Percentiles rank a stretch among this genome's conserved stretches.
Conservation (phyloP, 2,888 invertebrate genomes). For the Platerodrilus igneus region DNA sequence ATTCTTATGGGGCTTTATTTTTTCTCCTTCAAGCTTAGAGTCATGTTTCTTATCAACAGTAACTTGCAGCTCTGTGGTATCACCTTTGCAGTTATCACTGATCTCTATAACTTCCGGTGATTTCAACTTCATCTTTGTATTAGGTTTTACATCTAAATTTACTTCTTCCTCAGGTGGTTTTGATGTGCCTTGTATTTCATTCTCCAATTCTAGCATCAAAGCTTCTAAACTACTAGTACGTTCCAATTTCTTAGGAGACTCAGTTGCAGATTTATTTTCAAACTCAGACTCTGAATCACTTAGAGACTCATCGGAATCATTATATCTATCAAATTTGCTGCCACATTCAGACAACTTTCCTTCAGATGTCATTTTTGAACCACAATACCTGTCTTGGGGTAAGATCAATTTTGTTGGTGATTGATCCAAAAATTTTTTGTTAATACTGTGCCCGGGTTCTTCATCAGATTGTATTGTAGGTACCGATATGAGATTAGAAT, state of each 20-base stretch:
- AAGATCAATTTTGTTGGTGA: conserved; percentile 34
- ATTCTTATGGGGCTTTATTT: too few species aligned
- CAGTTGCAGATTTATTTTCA: conserved; percentile 36
- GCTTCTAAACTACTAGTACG: conserved; percentile 51
- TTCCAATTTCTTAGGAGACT: conserved; percentile 44
- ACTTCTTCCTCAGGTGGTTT: conserved; percentile 21
- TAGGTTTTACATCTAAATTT: conserved; percentile 16
- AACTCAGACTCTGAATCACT: conserved; percentile 39
- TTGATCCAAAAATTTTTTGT: conserved; percentile 11
- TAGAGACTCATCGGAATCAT: conserved; percentile 48
- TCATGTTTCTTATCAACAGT: too few species aligned
- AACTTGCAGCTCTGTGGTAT: too few species aligned
- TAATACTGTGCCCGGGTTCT: conserved; percentile 19
- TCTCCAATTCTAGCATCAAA: conserved; percentile 52
- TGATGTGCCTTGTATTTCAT: conserved; percentile 45
- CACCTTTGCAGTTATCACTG: too few species aligned
- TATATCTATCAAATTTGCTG: conserved; percentile 52
- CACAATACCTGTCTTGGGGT: conserved; percentile 42
- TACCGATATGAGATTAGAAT: conserved; percentile 52
- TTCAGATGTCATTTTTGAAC: conserved; percentile 21
- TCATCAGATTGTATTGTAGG: conserved; percentile 43
- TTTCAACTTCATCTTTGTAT: too few species aligned
- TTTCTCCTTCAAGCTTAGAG: too few species aligned
- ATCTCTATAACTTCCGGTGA: too few species aligned
- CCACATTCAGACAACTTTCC: conserved; percentile 27